Conservation (phyloP, 2,888 invertebrate genomes). For the Sesamia inferens region DNA sequence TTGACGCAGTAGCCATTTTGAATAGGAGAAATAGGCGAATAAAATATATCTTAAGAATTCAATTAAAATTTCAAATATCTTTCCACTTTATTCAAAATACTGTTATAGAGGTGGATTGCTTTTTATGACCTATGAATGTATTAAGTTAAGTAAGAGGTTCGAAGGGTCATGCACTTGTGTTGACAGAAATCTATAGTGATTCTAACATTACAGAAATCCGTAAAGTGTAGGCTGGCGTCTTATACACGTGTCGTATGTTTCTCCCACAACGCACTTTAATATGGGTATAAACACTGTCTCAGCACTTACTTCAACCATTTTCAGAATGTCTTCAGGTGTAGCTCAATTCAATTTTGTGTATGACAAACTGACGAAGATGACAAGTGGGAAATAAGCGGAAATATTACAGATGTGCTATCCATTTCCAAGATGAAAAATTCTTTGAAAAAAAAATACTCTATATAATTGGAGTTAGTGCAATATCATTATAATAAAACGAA, state of each 20-base stretch:
- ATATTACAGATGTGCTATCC: constrained; percentile 54
- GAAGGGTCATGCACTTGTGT: background rate
- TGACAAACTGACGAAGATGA: constrained; percentile 29
- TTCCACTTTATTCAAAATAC: constrained; percentile 31
- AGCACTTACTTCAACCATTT: constrained; percentile 16
- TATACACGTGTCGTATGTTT: background rate
- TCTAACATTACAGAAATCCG: background rate
- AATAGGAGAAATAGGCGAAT: constrained; percentile 55
- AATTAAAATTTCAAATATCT: constrained; percentile 48
- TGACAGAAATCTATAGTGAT: background rate
- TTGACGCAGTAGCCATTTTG: constrained; percentile 55
- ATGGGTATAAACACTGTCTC: background rate
- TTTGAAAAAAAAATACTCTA: constrained; percentile 72
- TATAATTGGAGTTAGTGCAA: constrained; percentile 68
- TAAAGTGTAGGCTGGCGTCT: background rate
- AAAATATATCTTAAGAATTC: constrained; percentile 52
- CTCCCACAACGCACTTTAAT: background rate
- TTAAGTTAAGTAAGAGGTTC: constrained; percentile 3
- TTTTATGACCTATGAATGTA: constrained; percentile 21
- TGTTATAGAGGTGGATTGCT: constrained; percentile 22
- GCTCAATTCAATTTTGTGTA: constrained; percentile 40
- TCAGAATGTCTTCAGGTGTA: constrained; percentile 17
- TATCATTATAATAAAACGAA: constrained; percentile 65
- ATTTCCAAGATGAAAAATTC: constrained; percentile 68
- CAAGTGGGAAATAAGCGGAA: constrained; percentile 40